A percentile compares a stretch with the other conserved stretches of the same genome.
phyloP scores from a whole-genome alignment of 2,797 vertebrate genomes.

The Sebastes ruberrimus region DNA sequence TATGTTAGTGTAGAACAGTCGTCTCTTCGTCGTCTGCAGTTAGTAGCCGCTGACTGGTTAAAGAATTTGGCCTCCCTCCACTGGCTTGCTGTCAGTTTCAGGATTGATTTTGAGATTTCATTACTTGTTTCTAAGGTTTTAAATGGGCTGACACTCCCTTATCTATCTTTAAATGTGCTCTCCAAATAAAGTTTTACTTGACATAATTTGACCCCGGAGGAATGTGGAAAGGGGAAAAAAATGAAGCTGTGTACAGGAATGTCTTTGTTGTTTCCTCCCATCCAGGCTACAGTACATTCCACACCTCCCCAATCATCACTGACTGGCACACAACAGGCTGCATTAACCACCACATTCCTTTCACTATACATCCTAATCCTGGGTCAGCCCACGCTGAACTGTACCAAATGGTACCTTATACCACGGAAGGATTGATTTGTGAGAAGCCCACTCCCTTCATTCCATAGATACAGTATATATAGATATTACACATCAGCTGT shows the following conservation, averaged over 20 bases:
- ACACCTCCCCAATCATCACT: conserved; percentile 47
- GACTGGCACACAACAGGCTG: conserved; percentile 18
- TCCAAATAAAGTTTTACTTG: no score
- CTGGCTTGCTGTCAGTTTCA: no score
- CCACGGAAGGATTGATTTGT: background rate
- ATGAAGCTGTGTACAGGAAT: conserved; percentile 63
- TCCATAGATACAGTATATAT: conserved; percentile 18
- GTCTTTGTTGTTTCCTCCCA: conserved; percentile 76
- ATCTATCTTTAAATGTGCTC: no score
- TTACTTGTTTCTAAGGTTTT: no score
- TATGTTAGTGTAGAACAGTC: no score
- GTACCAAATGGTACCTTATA: conserved; percentile 21
- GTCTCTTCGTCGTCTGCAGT: no score
- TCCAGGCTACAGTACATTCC: conserved; percentile 66
- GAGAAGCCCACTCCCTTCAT: conserved; percentile 31
- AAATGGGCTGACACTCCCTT: no score
- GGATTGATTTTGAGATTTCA: no score
- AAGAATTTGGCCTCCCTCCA: no score
- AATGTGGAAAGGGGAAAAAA: conserved; percentile 64
- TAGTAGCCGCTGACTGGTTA: no score
- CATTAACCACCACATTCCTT: conserved; percentile 38
- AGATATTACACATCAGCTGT: conserved; percentile 8
- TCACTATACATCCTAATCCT: conserved; percentile 3
- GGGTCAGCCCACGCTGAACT: background rate
- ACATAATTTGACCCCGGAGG: conserved; percentile 56